phyloP scores from a whole-genome alignment of 2,797 vertebrate genomes.

The Tokudaia tokunoshimensis region DNA sequence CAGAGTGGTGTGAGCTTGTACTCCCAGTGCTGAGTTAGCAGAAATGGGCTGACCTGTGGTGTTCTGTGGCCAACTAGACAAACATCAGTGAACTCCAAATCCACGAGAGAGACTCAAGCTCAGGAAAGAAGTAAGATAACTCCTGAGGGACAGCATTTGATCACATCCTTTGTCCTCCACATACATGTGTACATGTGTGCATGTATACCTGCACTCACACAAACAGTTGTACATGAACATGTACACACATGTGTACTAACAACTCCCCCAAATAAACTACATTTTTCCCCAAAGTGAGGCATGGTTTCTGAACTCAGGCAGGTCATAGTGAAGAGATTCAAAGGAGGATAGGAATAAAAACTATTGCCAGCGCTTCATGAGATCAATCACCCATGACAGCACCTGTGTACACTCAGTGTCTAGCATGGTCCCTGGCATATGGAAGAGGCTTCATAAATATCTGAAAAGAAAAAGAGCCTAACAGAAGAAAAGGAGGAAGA shows the following conservation, averaged over 20 bases:
- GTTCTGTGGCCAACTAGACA: not conserved
- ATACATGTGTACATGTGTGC: not conserved
- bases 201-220: no score
- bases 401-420: fast-evolving
- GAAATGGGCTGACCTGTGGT: not conserved
- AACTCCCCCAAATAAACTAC: not conserved
- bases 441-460: not conserved
- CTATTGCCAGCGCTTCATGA: not conserved
- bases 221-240: not conserved
- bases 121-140: not conserved
- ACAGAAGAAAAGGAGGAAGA: not conserved
- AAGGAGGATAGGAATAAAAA: not conserved
- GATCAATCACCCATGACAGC: no score
- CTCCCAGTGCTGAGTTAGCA: not conserved
- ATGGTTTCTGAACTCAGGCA: not conserved
- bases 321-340: not conserved
- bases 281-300: not conserved
- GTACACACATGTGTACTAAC: not conserved
- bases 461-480: not conserved
- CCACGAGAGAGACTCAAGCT: not conserved
- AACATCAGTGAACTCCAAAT: not conserved
- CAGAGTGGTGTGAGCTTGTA: not conserved
- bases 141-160: not conserved
- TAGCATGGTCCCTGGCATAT: not conserved
- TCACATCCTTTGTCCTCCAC: not conserved